These are phyloP conservation scores for Xyliphius kryptos DNA, from an alignment of 2,113 vertebrate species.

Conservation along the genomic window DNA sequence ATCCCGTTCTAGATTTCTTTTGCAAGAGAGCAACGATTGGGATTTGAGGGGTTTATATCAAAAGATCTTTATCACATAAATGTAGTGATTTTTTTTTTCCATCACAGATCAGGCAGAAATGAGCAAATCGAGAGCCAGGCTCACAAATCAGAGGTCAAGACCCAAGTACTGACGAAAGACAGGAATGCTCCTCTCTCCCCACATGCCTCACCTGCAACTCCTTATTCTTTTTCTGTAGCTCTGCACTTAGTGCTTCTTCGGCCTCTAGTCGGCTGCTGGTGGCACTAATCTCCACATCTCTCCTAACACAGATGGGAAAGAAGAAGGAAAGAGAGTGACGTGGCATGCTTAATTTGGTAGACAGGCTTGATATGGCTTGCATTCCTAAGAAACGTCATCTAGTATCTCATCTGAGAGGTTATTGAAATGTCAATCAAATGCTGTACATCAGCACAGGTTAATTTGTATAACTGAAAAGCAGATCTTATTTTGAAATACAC, in stretches of 20 bases:
- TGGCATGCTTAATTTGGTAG: conserved; percentile 29
- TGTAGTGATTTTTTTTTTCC: too few species aligned
- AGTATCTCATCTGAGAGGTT: conserved; percentile 3
- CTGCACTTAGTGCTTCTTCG: conserved; percentile 58
- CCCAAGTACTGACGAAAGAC: too few species aligned
- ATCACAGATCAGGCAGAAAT: too few species aligned
- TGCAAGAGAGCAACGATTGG: too few species aligned
- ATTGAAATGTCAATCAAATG: conserved; percentile 32
- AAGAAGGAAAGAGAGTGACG: conserved; percentile 11
- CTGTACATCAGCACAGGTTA: background rate
- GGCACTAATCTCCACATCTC: conserved; percentile 63
- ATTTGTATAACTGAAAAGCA: too few species aligned
- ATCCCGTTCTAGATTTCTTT: too few species aligned
- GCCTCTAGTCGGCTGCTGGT: conserved; percentile 59
- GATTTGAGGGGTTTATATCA: too few species aligned
- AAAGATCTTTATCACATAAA: too few species aligned
- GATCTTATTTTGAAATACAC: too few species aligned
- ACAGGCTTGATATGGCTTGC: conserved; percentile 9
- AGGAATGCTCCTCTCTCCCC: conserved; percentile 25
- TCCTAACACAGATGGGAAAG: conserved; percentile 50
- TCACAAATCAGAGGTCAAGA: too few species aligned
- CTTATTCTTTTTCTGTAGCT: conserved; percentile 59
- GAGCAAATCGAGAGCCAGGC: too few species aligned
- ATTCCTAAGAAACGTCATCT: conserved; percentile 13
- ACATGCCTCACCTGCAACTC: conserved; percentile 61